phyloP scores from a whole-genome alignment of 2,888 invertebrate species.

The Ceriagrion tenellum region DNA sequence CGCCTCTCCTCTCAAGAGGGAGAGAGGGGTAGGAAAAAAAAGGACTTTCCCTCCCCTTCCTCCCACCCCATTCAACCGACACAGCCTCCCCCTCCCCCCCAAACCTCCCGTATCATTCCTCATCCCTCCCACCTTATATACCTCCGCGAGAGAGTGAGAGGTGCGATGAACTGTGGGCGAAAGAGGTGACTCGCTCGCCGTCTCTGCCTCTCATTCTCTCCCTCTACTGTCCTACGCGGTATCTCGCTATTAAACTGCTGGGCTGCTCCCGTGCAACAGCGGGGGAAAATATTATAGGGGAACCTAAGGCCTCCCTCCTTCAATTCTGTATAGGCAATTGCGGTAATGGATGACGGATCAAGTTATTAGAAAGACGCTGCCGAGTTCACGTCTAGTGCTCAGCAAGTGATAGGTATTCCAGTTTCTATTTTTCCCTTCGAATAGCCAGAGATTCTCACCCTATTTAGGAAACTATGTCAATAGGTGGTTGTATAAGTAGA shows the following conservation, averaged over 20 bases:
- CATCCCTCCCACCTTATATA: background rate
- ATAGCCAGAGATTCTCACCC: too few relatives aligned
- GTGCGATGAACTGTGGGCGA: background rate
- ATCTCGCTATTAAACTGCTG: background rate
- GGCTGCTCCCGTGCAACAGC: background rate
- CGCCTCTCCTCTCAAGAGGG: background rate
- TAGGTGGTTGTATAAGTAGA: too few relatives aligned
- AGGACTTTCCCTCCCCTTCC: background rate
- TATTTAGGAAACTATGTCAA: too few relatives aligned
- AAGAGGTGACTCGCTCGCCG: background rate
- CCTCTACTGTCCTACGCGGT: background rate
- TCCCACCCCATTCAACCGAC: background rate
- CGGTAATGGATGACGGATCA: too few relatives aligned
- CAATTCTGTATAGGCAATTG: too few relatives aligned
- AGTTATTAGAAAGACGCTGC: too few relatives aligned
- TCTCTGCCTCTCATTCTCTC: too few relatives aligned
- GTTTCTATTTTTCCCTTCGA: too few relatives aligned
- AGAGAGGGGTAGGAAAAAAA: background rate
- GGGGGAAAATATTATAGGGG: background rate
- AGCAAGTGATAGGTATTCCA: too few relatives aligned
- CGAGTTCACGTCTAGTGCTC: too few relatives aligned
- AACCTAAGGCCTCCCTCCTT: too few relatives aligned
- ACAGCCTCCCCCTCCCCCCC: background rate
- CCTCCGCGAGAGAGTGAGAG: background rate
- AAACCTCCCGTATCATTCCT: background rate